Evolutionary conservation across 2,888 invertebrate genomes (phyloP), one percentile per base, ranked within the genome.

Genomic region (Ochropacha duplaris): DNA sequence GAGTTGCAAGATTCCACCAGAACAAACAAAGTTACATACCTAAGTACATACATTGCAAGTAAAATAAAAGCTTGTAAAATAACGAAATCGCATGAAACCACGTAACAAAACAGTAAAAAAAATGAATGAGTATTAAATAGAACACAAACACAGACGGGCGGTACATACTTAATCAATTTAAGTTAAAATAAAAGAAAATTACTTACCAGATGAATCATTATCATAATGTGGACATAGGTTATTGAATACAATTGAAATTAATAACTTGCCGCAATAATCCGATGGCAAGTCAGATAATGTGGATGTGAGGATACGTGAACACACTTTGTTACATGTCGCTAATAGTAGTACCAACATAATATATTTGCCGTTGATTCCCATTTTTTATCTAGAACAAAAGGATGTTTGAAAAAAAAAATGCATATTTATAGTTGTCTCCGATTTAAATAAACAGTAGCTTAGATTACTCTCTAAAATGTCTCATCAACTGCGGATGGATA

Each of bases 231-330:
- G 65, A 55, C 84, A 86, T 39, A 84, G 57, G 16, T 72, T 65
- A 31, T 65, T 71, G 19, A 74, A 57, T 55, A 82, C 64, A 5
- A 68, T 63, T 5, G 69, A 64, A 0, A 69, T 57, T 22, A 86
- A 59, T 52, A 73, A 60, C 55, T 66, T 75, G 60, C 76, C 69
- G 57, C 85, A 85, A 0, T 69, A 58, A 0, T 72, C 50, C 31
- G 75, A 34, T 11, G 77, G 66, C 22, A 72, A 56, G 12, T 80
- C 80, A 49, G 60, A 60, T 39, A 69, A 71, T 0, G 65, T 58
- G n/a, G 74, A 72, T n/a, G 79, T 81, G 52, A 85, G 70, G 52
- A 86, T 80, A 68, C 85, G 85, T 19, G 81, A 69, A 19, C 65
- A 64, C 36, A 66, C 74, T 31, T 70, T 58, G 54, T 78, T 66